These are phyloP conservation scores for Apocheima hispidaria DNA, from an alignment of 2,888 invertebrate species.

Conservation along the genomic window DNA sequence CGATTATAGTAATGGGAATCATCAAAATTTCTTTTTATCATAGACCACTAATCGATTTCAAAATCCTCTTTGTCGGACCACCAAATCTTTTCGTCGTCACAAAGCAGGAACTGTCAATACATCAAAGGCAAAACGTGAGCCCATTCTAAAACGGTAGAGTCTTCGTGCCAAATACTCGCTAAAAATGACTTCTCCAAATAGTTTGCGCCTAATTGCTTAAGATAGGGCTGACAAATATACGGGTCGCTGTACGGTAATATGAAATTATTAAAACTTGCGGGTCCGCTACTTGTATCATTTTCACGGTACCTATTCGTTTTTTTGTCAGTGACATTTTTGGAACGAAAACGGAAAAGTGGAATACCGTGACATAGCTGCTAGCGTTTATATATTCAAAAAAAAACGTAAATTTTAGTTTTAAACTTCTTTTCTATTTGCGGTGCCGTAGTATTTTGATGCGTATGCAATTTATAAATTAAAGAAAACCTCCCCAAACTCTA, in stretches of 20 bases:
- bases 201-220: conserved; percentile 55
- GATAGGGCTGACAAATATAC: conserved; percentile 16
- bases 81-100: conserved; percentile 16
- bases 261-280: neutral
- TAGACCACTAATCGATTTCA: conserved; percentile 5
- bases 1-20: too few species aligned
- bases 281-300: neutral
- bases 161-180: conserved; percentile 68
- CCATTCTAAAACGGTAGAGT: conserved; percentile 48
- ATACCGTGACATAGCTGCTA: neutral
- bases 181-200: conserved; percentile 67
- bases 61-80: neutral
- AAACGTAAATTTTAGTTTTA: neutral
- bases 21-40: neutral
- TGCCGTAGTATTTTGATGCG: too few species aligned
- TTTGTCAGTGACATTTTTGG: neutral
- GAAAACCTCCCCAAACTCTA: too few species aligned
- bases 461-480: too few species aligned
- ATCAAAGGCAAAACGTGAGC: conserved; percentile 38
- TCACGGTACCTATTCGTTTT: neutral
- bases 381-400: too few species aligned
- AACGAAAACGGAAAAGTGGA: neutral
- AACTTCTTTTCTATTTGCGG: neutral
- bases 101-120: conserved; percentile 37
- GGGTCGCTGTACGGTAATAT: neutral